Percentiles rank a stretch among this genome's conserved stretches.
phyloP scores from a whole-genome alignment of 2,797 vertebrate genomes.

The Orientallactaga sibirica region DNA sequence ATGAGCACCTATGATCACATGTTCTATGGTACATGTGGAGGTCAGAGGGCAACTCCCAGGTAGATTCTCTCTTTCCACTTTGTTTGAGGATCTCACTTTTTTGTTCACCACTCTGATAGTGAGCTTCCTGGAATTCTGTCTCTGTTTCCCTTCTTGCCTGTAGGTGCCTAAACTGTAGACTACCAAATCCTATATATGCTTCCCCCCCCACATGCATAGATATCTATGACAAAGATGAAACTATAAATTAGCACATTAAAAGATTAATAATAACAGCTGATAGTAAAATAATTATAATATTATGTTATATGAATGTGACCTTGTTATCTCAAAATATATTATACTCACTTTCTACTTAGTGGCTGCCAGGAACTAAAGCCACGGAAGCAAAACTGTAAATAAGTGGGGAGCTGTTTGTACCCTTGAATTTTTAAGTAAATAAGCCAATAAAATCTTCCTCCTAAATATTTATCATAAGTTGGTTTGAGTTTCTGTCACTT shows the following conservation, averaged over 20 bases:
- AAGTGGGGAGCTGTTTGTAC: background rate
- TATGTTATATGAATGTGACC: background rate
- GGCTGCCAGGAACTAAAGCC: background rate
- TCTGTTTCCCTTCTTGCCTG: too few relatives aligned
- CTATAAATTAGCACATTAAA: background rate
- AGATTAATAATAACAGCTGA: background rate
- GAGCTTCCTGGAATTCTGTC: too few relatives aligned
- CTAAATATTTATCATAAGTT: slow-evolving; percentile 26
- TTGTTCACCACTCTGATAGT: too few relatives aligned
- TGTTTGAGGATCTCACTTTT: too few relatives aligned
- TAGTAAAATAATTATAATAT: background rate
- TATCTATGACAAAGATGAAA: background rate
- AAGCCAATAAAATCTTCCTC: background rate
- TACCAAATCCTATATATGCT: background rate
- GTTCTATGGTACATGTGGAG: too few relatives aligned
- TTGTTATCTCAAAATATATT: background rate
- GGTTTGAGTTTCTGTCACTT: slow-evolving; percentile 11
- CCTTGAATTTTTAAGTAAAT: background rate
- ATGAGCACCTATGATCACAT: too few relatives aligned
- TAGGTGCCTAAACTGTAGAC: background rate
- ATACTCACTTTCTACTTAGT: background rate
- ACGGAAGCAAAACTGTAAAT: background rate
- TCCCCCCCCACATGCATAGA: background rate
- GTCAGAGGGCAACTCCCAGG: too few relatives aligned
- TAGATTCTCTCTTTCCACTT: too few relatives aligned